Evolutionary conservation across 2,113 vertebrate genomes (phyloP).

Genomic region (Struthidea cinerea): DNA sequence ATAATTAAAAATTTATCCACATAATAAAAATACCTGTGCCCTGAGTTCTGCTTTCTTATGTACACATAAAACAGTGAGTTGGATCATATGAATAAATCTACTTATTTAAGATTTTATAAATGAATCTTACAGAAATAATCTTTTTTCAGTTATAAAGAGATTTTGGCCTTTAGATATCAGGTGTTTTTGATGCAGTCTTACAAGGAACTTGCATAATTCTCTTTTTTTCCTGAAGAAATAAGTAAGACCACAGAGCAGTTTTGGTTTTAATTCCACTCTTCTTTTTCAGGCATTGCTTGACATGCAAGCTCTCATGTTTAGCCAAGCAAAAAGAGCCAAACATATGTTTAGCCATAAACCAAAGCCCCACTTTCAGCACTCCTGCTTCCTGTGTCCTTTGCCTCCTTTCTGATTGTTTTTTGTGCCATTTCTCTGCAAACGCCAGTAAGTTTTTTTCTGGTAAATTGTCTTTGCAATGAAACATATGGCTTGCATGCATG

Average conservation of each 20-base stretch:
- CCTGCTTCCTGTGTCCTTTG: not conserved
- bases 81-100: not conserved
- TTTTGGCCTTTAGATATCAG: not conserved
- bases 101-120: not conserved
- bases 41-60: not conserved
- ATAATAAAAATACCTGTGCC: not conserved
- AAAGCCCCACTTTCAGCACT: not conserved
- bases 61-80: not conserved
- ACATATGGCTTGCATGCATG: not conserved
- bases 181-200: not conserved
- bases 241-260: not conserved
- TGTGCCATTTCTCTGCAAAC: not conserved
- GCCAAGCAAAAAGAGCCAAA: not conserved
- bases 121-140: not conserved
- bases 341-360: not conserved
- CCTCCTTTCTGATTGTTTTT: not conserved
- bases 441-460: not conserved
- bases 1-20: not conserved
- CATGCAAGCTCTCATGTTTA: not conserved
- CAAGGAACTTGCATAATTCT: not conserved
- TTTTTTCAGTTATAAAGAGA: not conserved
- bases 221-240: not conserved
- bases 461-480: not conserved
- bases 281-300: not conserved
- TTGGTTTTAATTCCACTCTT: not conserved